Evolutionary conservation across 2,797 vertebrate species (phyloP), one percentile per base, ranked within the genome.

Genomic region (Nyctalus aviator): DNA sequence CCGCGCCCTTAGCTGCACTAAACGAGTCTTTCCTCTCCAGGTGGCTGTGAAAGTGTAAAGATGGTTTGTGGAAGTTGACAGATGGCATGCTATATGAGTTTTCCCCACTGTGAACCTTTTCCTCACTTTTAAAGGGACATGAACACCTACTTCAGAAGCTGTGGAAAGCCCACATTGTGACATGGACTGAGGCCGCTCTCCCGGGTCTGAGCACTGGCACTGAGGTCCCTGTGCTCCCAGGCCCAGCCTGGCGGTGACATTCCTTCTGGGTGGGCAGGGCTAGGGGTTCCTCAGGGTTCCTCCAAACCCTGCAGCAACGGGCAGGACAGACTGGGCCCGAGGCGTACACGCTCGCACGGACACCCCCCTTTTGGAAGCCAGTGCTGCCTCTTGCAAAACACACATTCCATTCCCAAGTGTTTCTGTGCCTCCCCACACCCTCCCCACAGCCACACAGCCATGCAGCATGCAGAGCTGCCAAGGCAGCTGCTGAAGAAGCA

Each of bases 371-470:
- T 93, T 96, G 93, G 94, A 94, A 97, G 92, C 93, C 95, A 95
- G 92, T 86, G 90, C 96, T 94, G 97, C 94, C 88, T 96, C 91
- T 97, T 94, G 86, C 93, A 94, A 95, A 94, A 96, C 88, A 96
- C 96, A 96, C 96, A 97, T 97, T 97, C 97, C 97, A 97, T 94
- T 96, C 96, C 82, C 94, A 93, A 95, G 94, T 95, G 96, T 79
- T n/a, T 95, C 93, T 90, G 92, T 88, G 86, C 95, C 96, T 93
- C 94, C 90, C 97, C 96, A 97, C 96, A 89, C 96, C 96, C 96
- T 95, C 92, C n/a, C 87, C 83, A 64, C 90, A 88, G 93, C 95
- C n/a, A 89, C 83, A 64, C 90, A 88, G 93, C 95, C 62, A 13
- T 66, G 89, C 85, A 44, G 72, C 62, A 15, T 66, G 89, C 83